Evolutionary conservation across 2,888 invertebrate genomes (phyloP), one percentile per base, ranked within the genome.

Genomic region (Napeogenes inachia): DNA sequence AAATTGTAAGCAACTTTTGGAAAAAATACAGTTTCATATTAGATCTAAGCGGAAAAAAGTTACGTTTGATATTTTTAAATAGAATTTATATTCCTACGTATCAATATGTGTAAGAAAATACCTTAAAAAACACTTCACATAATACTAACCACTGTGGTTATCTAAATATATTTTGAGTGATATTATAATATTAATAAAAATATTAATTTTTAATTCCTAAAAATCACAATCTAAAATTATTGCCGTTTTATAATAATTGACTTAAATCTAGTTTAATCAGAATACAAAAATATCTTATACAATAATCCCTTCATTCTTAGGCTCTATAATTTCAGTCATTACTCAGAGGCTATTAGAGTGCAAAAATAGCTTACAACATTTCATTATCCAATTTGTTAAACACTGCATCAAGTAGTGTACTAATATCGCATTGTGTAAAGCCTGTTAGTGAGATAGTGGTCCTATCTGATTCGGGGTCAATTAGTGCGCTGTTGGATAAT

Each of bases 171-270:
- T 3, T 38, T 50, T 13, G 12, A 53, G 53, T 53, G 53, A 30
- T 21, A 21, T 13, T 10, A 55, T 35, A 55, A 38, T 35, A 13
- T 55, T 55, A 30, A 38, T 35, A 32, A 55, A 55, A 35, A 62
- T 66, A 69, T 70, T 65, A 70, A 68, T 64, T 50, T 64, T 61
- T 55, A 55, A 61, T 62, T 61, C 65, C 64, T 68, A 67, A 61
- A 76, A 79, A 83, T 85, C 82, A 85, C 84, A 82, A 78, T 68
- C 71, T 76, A 76, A 71, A 70, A 45, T 84, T 87, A 87, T 87
- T 86, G 83, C 86, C 78, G 66, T 78, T 75, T 75, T 74, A 71
- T 70, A 73, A 71, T 80, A 81, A 81, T 81, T 80, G 78, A 79
- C 83, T 81, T 82, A 82, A 32, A 72, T 56, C 75, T 81, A 80